phyloP scores from a whole-genome alignment of 2,888 invertebrate species.

The Pegoplata infirma region DNA sequence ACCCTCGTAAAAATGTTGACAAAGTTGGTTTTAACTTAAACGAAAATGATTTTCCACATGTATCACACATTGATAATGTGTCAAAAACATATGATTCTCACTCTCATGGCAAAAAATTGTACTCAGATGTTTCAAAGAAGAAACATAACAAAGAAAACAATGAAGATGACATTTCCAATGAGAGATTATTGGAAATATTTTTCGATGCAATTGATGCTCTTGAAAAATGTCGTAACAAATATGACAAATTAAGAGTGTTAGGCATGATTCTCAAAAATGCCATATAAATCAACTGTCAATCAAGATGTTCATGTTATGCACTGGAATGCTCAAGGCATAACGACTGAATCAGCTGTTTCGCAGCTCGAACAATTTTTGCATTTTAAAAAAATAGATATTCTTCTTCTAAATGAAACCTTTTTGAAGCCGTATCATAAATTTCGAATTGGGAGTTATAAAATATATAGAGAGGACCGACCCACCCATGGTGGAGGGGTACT shows the following conservation, averaged over 20 bases:
- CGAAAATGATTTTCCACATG: background rate
- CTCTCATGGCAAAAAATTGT: background rate
- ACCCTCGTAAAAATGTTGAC: background rate
- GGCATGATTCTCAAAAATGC: slow-evolving; percentile 27
- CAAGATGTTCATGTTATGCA: slow-evolving; percentile 16
- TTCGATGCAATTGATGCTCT: slow-evolving; percentile 21
- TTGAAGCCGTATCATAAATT: background rate
- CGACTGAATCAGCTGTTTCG: background rate
- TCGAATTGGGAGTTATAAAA: background rate
- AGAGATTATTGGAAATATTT: background rate
- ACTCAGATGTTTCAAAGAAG: background rate
- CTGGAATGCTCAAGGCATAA: slow-evolving; percentile 29
- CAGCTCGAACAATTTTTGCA: background rate
- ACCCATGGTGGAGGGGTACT: slow-evolving; percentile 2
- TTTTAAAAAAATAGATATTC: background rate
- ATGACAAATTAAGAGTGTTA: slow-evolving; percentile 16
- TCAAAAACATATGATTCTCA: background rate
- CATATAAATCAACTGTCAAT: background rate
- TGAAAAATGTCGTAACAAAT: slow-evolving; percentile 21
- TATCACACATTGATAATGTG: background rate
- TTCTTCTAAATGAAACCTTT: background rate
- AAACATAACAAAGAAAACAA: background rate
- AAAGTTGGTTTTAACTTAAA: background rate
- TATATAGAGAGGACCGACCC: background rate
- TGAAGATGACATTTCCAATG: slow-evolving; percentile 18